A percentile compares a stretch with the other conserved stretches of the same genome.
phyloP scores from a whole-genome alignment of 2,113 vertebrate species.

The Hippocampus guttulatus region DNA sequence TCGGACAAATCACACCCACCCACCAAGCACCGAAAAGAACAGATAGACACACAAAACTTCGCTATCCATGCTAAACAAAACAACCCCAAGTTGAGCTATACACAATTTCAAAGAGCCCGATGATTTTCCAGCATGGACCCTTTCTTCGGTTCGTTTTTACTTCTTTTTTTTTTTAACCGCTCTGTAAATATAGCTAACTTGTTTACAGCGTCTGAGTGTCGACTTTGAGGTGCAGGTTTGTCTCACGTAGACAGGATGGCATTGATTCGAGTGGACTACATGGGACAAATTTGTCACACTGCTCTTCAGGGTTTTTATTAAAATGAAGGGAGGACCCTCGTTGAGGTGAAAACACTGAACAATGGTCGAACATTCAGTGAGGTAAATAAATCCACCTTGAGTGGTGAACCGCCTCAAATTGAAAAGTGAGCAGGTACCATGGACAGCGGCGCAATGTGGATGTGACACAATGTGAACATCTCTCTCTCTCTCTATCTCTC shows the following conservation, averaged over 20 bases:
- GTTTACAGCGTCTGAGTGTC: neutral
- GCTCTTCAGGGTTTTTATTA: too few relatives aligned
- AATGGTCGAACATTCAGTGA: neutral
- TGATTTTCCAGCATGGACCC: too few relatives aligned
- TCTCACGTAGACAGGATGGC: neutral
- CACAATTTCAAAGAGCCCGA: too few relatives aligned
- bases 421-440: neutral
- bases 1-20: neutral
- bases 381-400: neutral
- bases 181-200: neutral
- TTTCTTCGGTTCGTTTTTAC: too few relatives aligned
- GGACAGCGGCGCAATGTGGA: neutral
- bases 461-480: neutral
- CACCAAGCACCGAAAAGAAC: neutral
- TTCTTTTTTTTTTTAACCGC: too few relatives aligned
- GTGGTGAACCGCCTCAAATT: neutral
- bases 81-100: too few relatives aligned
- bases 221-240: neutral
- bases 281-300: neutral
- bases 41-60: constrained; percentile 1
- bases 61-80: too few relatives aligned
- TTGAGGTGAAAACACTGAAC: neutral
- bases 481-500: too few relatives aligned
- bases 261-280: neutral
- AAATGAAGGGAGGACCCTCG: too few relatives aligned